These are phyloP conservation scores for Tragelaphus oryx DNA, from an alignment of 2,797 vertebrate genomes.

Conservation along the genomic window DNA sequence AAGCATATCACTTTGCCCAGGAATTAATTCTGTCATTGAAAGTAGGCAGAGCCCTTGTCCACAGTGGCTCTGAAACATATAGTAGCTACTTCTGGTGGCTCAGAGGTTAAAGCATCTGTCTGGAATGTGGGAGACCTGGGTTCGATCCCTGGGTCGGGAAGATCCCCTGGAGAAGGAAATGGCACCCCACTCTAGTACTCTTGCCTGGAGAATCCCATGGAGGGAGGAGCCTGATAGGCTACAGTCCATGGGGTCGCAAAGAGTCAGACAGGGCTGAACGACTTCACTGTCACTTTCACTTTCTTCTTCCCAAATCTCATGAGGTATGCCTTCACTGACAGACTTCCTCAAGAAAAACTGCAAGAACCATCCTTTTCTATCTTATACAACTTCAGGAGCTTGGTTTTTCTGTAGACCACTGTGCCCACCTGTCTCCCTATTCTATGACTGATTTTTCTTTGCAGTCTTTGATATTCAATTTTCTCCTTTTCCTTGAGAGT, in stretches of 20 bases:
- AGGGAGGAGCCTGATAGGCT: too few relatives aligned
- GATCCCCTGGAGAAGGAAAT: too few relatives aligned
- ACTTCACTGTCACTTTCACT: too few relatives aligned
- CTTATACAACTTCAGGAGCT: not conserved
- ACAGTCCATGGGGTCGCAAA: too few relatives aligned
- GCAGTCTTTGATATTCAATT: not conserved
- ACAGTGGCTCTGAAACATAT: not conserved
- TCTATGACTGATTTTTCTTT: not conserved
- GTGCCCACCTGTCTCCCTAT: not conserved
- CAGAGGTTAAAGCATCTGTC: too few relatives aligned
- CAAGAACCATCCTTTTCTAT: not conserved
- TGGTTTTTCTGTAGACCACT: not conserved
- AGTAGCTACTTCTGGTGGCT: not conserved
- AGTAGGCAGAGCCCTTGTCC: not conserved
- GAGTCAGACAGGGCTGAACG: rapidly evolving
- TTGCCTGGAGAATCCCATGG: too few relatives aligned
- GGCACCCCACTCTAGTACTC: too few relatives aligned
- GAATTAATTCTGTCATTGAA: not conserved
- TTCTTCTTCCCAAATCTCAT: not conserved
- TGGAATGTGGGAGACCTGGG: rapidly evolving
- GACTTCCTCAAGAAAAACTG: not conserved
- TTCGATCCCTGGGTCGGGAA: too few relatives aligned
- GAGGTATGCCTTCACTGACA: not conserved
- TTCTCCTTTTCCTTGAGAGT: not conserved
- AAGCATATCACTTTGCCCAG: not conserved